phyloP scores from a whole-genome alignment of 2,888 invertebrate species.

The Lathronympha strigana region DNA sequence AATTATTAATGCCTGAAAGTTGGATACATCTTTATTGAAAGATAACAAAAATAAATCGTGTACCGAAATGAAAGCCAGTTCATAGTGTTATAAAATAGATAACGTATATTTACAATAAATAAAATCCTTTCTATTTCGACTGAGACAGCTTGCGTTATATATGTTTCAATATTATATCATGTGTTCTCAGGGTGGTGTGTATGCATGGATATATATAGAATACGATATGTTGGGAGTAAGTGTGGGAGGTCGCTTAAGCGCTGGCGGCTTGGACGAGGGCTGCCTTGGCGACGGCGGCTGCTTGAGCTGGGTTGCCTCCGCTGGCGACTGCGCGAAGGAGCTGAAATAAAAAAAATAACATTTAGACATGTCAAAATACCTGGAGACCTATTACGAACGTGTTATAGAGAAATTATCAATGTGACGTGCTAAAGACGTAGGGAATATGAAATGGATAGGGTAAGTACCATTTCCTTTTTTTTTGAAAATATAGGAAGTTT shows the following conservation, averaged over 20 bases:
- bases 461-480: no score
- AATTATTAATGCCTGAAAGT: conserved; percentile 23
- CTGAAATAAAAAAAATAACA: conserved; percentile 48
- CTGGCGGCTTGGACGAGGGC: conserved; percentile 49
- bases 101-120: conserved; percentile 69
- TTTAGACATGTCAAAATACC: no score
- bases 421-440: no score
- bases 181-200: conserved; percentile 30
- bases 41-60: conserved; percentile 45
- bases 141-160: conserved; percentile 37
- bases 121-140: conserved; percentile 41
- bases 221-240: no score
- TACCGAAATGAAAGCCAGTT: conserved; percentile 66
- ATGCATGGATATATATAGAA: conserved; percentile 40
- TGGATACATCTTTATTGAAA: conserved; percentile 76
- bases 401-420: no score
- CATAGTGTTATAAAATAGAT: conserved; percentile 56
- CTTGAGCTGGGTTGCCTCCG: conserved; percentile 51
- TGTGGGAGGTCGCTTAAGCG: conserved; percentile 41
- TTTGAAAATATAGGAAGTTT: no score
- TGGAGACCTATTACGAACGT: no score
- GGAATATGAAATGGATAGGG: no score
- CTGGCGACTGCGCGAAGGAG: conserved; percentile 53
- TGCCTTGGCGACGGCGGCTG: conserved; percentile 51
- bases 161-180: conserved; percentile 36